A percentile compares a stretch with the other conserved stretches of the same genome.
These are phyloP conservation scores for Agonopterix alstromeriana DNA, from an alignment of 2,888 invertebrate species.

Conservation along the genomic window DNA sequence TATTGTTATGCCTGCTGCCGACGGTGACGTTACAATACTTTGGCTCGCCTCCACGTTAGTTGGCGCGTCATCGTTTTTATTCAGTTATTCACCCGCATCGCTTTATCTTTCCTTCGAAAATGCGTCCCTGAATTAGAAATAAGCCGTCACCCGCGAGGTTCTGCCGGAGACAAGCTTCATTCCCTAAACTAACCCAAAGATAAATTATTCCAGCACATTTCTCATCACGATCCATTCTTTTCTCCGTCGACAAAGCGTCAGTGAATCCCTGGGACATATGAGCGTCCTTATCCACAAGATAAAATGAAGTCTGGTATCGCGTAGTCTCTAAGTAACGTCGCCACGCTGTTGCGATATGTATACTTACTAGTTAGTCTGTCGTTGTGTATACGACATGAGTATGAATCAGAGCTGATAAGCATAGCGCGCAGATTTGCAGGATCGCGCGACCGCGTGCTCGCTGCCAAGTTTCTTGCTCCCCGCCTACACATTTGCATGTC, in stretches of 20 bases:
- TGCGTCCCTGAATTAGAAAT: slow-evolving; percentile 58
- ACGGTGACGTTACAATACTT: slow-evolving; percentile 18
- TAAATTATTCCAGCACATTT: slow-evolving; percentile 69
- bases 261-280: slow-evolving; percentile 58
- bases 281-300: slow-evolving; percentile 59
- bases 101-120: slow-evolving; percentile 52
- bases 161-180: slow-evolving; percentile 49
- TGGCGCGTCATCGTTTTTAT: slow-evolving; percentile 51
- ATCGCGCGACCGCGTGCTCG: slow-evolving; percentile 44
- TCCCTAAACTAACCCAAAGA: slow-evolving; percentile 60
- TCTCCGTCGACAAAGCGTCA: slow-evolving; percentile 56
- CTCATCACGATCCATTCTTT: slow-evolving; percentile 65
- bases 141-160: slow-evolving; percentile 49
- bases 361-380: slow-evolving; percentile 15
- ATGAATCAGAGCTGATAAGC: slow-evolving; percentile 73
- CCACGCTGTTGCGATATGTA: slow-evolving; percentile 32
- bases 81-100: slow-evolving; percentile 51
- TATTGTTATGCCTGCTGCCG: slow-evolving; percentile 23
- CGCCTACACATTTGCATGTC: slow-evolving; percentile 63
- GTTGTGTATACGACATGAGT: slow-evolving; percentile 33
- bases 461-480: slow-evolving; percentile 65
- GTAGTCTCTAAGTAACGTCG: slow-evolving; percentile 47
- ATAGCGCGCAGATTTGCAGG: slow-evolving; percentile 60
- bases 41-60: slow-evolving; percentile 27
- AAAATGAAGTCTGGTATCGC: slow-evolving; percentile 50